A percentile compares a stretch with the other conserved stretches of the same genome.
Conservation (phyloP, 2,113 vertebrate species). For the Tenebrosternarchus preto region DNA sequence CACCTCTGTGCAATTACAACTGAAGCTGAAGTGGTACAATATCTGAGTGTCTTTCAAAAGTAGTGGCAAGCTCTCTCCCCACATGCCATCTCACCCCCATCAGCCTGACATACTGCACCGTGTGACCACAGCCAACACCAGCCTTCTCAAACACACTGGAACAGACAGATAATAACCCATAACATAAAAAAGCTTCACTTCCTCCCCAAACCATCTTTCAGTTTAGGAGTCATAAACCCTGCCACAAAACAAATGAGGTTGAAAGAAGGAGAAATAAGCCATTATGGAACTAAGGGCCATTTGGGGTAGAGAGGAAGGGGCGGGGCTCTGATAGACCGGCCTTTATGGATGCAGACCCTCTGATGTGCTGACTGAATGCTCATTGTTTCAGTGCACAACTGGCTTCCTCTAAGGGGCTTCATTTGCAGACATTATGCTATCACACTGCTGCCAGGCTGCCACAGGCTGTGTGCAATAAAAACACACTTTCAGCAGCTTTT, state of each 20-base stretch:
- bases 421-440: constrained; percentile 36
- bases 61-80: constrained; percentile 60
- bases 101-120: constrained; percentile 34
- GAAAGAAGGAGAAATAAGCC: constrained; percentile 59
- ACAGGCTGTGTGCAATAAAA: constrained; percentile 22
- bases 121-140: constrained; percentile 44
- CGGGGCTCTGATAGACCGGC: constrained; percentile 26
- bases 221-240: constrained; percentile 72
- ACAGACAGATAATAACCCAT: constrained; percentile 73
- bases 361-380: constrained; percentile 32
- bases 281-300: constrained; percentile 45
- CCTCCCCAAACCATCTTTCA: constrained; percentile 67
- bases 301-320: constrained; percentile 51
- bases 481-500: constrained; percentile 25
- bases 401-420: constrained; percentile 18
- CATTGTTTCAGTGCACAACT: constrained; percentile 37
- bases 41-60: constrained; percentile 63
- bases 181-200: constrained; percentile 71
- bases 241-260: constrained; percentile 67
- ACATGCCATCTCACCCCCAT: constrained; percentile 59
- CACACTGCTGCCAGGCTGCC: constrained; percentile 19
- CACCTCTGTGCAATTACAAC: constrained; percentile 66
- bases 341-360: constrained; percentile 27
- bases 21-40: constrained; percentile 65
- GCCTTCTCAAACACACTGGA: constrained; percentile 39